These are phyloP conservation scores for Leptatherina wallacei DNA, from an alignment of 2,797 vertebrate species.

Conservation along the genomic window DNA sequence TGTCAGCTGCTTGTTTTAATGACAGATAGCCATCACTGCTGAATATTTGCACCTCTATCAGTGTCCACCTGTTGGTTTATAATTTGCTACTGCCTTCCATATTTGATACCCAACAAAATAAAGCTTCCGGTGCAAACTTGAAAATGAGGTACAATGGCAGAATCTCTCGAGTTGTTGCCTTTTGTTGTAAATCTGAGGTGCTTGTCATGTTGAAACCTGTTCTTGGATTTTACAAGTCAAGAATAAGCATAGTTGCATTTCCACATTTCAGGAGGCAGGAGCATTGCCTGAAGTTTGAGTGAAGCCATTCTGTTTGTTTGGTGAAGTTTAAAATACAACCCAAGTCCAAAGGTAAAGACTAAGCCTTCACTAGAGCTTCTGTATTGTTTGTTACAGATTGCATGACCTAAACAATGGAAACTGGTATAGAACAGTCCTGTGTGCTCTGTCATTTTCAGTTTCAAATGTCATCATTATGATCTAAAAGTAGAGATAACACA, in stretches of 20 bases:
- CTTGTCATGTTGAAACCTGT: conserved; percentile 20
- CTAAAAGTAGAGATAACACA: background rate
- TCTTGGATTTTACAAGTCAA: background rate
- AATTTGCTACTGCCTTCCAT: background rate
- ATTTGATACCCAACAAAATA: background rate
- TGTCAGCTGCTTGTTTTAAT: background rate
- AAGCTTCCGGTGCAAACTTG: conserved; percentile 33
- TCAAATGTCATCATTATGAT: background rate
- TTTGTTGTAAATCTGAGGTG: background rate
- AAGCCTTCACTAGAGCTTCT: background rate
- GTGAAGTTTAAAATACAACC: background rate
- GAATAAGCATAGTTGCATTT: conserved; percentile 6
- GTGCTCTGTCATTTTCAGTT: background rate
- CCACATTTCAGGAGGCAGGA: conserved; percentile 11
- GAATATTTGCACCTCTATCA: conserved; percentile 8
- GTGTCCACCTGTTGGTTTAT: background rate
- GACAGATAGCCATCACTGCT: conserved; percentile 14
- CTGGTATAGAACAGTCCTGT: background rate
- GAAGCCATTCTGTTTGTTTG: background rate
- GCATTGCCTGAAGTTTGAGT: background rate
- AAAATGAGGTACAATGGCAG: background rate
- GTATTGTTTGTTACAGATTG: background rate
- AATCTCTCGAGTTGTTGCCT: background rate
- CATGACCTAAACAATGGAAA: background rate
- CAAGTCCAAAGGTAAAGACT: conserved; percentile 26